A percentile compares a stretch with the other conserved stretches of the same genome.
phyloP scores from a whole-genome alignment of 2,797 vertebrate species.

The Lithobates pipiens region DNA sequence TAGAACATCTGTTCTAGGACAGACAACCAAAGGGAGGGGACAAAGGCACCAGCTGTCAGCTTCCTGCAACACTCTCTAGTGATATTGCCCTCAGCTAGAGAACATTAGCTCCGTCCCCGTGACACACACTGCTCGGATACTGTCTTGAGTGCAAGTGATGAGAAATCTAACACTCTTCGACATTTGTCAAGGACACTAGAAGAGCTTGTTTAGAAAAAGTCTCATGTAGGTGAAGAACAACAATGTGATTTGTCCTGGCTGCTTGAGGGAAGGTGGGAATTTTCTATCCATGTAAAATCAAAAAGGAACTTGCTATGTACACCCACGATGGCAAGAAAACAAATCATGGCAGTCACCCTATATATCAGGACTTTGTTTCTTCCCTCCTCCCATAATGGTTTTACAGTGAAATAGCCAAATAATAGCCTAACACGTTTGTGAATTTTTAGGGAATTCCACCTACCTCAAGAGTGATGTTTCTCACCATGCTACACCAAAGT shows the following conservation, averaged over 20 bases:
- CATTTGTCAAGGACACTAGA: slow-evolving; percentile 28
- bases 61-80: slow-evolving; percentile 13
- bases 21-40: slow-evolving; percentile 36
- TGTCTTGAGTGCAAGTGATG: slow-evolving; percentile 27
- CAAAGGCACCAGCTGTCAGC: slow-evolving; percentile 47
- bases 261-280: not conserved
- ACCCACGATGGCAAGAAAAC: no score
- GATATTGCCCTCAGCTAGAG: slow-evolving; percentile 42
- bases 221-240: not conserved
- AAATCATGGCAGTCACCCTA: not conserved
- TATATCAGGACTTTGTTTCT: no score
- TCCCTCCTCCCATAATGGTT: no score
- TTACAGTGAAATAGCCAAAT: no score
- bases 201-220: not conserved
- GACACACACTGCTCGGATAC: slow-evolving; percentile 22
- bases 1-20: slow-evolving; percentile 49
- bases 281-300: no score
- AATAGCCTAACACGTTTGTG: no score
- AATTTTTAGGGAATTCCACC: no score
- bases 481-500: no score
- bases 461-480: no score
- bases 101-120: not conserved
- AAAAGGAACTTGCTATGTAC: not conserved
- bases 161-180: slow-evolving; percentile 28
- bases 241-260: not conserved